A percentile compares a stretch with the other conserved stretches of the same genome.
phyloP scores from a whole-genome alignment of 2,888 invertebrate genomes.

The Campaea margaritaria region DNA sequence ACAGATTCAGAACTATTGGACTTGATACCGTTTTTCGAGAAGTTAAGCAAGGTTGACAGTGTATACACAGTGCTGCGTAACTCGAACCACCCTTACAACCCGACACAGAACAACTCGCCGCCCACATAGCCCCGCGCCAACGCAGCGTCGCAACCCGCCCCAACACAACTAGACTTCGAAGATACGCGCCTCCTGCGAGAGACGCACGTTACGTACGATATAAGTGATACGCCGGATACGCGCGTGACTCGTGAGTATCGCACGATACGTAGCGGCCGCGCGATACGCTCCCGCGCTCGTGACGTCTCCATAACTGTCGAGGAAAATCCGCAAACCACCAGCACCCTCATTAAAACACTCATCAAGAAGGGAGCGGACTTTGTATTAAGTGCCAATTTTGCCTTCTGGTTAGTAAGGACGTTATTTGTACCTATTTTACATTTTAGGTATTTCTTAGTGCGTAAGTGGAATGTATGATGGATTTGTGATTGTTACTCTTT shows the following conservation, averaged over 20 bases:
- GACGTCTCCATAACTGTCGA: not conserved
- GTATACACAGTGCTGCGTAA: slow-evolving; percentile 98
- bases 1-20: slow-evolving; percentile 98
- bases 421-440: slow-evolving; percentile 83
- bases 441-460: slow-evolving; percentile 81
- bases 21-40: slow-evolving; percentile 99
- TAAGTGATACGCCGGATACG: slow-evolving; percentile 2
- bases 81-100: slow-evolving; percentile 94
- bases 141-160: not conserved
- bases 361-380: slow-evolving; percentile 70
- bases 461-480: slow-evolving; percentile 78
- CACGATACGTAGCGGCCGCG: slow-evolving; percentile 9
- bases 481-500: slow-evolving; percentile 67
- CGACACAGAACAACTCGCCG: slow-evolving; percentile 75
- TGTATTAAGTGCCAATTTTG: slow-evolving; percentile 85
- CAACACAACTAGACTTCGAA: not conserved
- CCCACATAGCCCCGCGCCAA: slow-evolving; percentile 67
- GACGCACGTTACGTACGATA: slow-evolving; percentile 6
- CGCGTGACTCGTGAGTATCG: slow-evolving; percentile 3
- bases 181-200: slow-evolving; percentile 6
- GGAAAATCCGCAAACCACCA: slow-evolving; percentile 23
- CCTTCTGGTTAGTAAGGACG: slow-evolving; percentile 85
- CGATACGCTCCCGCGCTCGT: not conserved
- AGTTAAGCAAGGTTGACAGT: slow-evolving; percentile 97
- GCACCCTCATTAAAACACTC: slow-evolving; percentile 60